phyloP scores from a whole-genome alignment of 2,797 vertebrate species.

The Coccyzus lansbergi region DNA sequence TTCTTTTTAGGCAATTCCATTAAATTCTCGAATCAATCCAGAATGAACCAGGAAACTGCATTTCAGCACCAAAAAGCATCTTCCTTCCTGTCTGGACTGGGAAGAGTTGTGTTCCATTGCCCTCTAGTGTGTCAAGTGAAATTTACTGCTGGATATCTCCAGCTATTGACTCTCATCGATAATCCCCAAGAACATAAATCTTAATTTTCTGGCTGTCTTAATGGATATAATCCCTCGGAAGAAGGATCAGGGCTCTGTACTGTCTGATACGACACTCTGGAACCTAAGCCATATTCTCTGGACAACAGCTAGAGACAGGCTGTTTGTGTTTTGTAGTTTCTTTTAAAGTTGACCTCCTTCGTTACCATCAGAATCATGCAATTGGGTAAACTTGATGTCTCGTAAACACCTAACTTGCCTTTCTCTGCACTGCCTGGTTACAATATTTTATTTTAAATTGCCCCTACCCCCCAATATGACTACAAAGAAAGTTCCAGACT shows the following conservation, averaged over 20 bases:
- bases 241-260: not conserved
- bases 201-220: not conserved
- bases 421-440: not conserved
- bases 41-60: not conserved
- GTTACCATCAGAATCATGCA: not conserved
- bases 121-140: constrained; percentile 35
- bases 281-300: not conserved
- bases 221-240: not conserved
- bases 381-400: not conserved
- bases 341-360: not conserved
- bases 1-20: not conserved
- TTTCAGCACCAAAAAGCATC: not conserved
- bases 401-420: not conserved
- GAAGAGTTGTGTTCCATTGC: constrained; percentile 3
- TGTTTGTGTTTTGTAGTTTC: not conserved
- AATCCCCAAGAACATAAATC: not conserved
- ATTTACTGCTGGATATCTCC: not conserved
- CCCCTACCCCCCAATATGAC: not conserved
- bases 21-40: not conserved
- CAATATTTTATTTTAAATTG: not conserved
- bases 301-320: not conserved
- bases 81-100: not conserved
- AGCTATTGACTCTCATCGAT: not conserved
- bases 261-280: not conserved
- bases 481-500: not conserved